Evolutionary conservation across 2,888 invertebrate species (phyloP), one percentile per base, ranked within the genome.

Genomic region (Pocota personata): DNA sequence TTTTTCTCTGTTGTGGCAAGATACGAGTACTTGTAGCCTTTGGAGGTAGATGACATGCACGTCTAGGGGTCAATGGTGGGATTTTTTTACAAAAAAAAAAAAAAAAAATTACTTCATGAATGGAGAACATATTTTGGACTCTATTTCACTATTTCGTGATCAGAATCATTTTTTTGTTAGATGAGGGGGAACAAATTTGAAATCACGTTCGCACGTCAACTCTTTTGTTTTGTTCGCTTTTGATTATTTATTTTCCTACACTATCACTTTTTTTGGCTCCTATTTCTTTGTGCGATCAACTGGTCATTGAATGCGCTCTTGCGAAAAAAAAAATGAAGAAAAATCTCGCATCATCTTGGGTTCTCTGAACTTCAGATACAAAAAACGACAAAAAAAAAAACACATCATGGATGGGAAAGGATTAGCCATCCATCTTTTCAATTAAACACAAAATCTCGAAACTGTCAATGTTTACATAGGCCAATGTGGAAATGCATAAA

Each of bases 391-490:
- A n/a, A 0, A 57, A 43, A 19, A 35, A 1, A 14, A 64, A n/a
- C 12, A 19, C 40, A 16, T 14, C 1, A 21, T n/a, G n/a, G 3
- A 6, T 6, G 37, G 32, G 30, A 8, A 66, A 24, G 19, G 21
- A 32, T 27, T 55, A 72, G 10, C 21, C 50, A 60, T 66, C 72
- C 30, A 57, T 72, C 72, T 32, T 66, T 5, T 57, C 16, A 72
- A 64, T 57, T 57, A 48, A 66, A 67, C 12, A 16, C 32, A 46
- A 37, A 66, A 66, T 66, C 58, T 72, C 43, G 14, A 8, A 66
- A 72, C 78, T 78, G 82, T 78, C 72, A 72, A 58, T 78, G 48
- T 64, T 71, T 52, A 72, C 43, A 62, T 6, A 3, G 40, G 6
- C 19, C 19, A 14, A 55, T 19, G 69, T 43, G 19, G 32, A 43